phyloP scores from a whole-genome alignment of 2,113 vertebrate species.

The Prochilodus magdalenae region DNA sequence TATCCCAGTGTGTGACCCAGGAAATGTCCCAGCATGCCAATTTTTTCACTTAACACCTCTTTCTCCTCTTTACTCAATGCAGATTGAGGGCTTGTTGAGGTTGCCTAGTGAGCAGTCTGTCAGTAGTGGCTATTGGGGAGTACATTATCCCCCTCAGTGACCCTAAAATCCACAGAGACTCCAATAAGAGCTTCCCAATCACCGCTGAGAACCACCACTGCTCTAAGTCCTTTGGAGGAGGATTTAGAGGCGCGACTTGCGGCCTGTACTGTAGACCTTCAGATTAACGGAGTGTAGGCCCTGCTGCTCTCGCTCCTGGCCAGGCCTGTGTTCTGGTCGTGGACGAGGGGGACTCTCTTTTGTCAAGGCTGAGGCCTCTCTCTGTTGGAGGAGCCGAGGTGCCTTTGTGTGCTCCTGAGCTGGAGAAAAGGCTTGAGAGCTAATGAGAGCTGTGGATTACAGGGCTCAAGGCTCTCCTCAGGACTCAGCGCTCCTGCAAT shows the following conservation, averaged over 20 bases:
- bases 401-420: constrained; percentile 50
- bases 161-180: constrained; percentile 52
- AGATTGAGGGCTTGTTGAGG: constrained; percentile 26
- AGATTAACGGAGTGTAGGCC: constrained; percentile 55
- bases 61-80: constrained; percentile 33
- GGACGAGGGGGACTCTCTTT: constrained; percentile 40
- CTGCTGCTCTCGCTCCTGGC: constrained; percentile 51
- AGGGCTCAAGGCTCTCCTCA: constrained; percentile 49
- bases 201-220: constrained; percentile 43
- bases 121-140: constrained; percentile 45
- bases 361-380: constrained; percentile 49
- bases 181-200: constrained; percentile 45
- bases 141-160: constrained; percentile 34
- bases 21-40: constrained; percentile 48
- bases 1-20: constrained; percentile 37
- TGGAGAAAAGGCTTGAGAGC: constrained; percentile 51
- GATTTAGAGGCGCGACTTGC: constrained; percentile 42
- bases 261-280: constrained; percentile 25
- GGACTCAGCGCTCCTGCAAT: constrained; percentile 48
- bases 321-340: constrained; percentile 39
- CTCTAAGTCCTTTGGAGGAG: constrained; percentile 45
- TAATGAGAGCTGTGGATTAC: constrained; percentile 60
- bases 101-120: constrained; percentile 49
- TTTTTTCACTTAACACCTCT: constrained; percentile 41
- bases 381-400: constrained; percentile 49